phyloP scores from a whole-genome alignment of 2,888 invertebrate genomes.

The Ichneumoninae sp. region DNA sequence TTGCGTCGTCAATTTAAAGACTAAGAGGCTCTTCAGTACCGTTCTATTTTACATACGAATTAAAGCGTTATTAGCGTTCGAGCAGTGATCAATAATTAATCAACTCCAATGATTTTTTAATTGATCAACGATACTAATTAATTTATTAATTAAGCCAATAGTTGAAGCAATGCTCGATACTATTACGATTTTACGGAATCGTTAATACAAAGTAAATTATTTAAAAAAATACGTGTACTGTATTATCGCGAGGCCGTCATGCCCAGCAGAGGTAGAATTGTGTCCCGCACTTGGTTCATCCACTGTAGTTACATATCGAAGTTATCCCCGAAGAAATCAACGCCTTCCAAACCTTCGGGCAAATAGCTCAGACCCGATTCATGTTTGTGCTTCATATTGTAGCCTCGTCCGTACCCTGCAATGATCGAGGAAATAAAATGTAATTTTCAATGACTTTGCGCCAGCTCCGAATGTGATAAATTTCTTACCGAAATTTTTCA shows the following conservation, averaged over 20 bases:
- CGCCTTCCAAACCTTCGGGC: conserved; percentile 88
- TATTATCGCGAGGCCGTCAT: background rate
- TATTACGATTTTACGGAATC: background rate
- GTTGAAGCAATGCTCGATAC: background rate
- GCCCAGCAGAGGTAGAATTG: conserved; percentile 26
- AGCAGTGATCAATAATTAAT: background rate
- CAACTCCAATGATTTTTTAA: background rate
- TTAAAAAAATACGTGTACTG: background rate
- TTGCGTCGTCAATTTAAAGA: conserved; percentile 22
- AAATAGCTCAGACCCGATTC: conserved; percentile 87
- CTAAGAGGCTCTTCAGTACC: background rate
- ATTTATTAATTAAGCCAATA: too few species aligned
- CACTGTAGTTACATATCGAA: conserved; percentile 36
- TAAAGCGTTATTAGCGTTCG: background rate
- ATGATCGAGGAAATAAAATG: conserved; percentile 57
- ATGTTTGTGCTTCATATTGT: conserved; percentile 86
- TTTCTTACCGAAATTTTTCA: conserved; percentile 89
- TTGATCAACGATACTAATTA: too few species aligned
- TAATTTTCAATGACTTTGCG: conserved; percentile 2
- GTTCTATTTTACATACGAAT: background rate
- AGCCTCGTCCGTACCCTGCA: conserved; percentile 88
- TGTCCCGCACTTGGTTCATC: conserved; percentile 41
- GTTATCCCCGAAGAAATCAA: conserved; percentile 86
- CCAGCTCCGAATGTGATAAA: conserved; percentile 6
- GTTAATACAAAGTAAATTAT: background rate